Conservation (phyloP, 1,140 invertebrate genomes). For the Caenorhabditis latens region DNA sequence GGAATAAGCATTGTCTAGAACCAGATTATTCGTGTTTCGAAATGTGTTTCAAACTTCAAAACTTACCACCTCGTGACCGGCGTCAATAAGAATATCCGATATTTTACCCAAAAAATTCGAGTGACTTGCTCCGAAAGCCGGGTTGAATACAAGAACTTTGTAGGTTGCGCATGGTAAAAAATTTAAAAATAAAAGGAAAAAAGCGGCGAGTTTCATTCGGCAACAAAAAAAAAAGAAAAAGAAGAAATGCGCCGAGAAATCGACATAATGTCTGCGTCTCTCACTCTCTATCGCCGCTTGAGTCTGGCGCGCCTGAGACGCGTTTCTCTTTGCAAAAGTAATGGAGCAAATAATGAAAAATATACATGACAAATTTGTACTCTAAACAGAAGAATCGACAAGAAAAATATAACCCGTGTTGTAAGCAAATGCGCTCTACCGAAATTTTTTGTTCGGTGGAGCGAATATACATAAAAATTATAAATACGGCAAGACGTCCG, state of each 20-base stretch:
- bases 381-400: neutral
- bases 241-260: too few species aligned
- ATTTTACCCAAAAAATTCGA: neutral
- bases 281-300: too few species aligned
- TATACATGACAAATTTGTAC: too few species aligned
- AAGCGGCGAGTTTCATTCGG: too few species aligned
- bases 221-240: too few species aligned
- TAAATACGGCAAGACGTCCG: neutral
- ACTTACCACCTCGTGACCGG: neutral
- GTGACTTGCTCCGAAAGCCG: neutral
- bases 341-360: too few species aligned
- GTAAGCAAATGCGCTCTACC: too few species aligned
- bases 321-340: too few species aligned
- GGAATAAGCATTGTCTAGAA: neutral
- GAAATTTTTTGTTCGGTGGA: neutral
- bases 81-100: neutral
- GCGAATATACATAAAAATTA: neutral
- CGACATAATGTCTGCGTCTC: too few species aligned
- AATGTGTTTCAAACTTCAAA: neutral
- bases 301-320: too few species aligned
- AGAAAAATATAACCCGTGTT: neutral
- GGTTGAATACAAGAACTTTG: conserved; percentile 7
- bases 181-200: too few species aligned
- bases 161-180: neutral
- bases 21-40: neutral